Percentiles rank a stretch among this genome's conserved stretches.
Evolutionary conservation across 2,888 invertebrate species (phyloP).

Genomic region (Zaprionus lineosus): DNA sequence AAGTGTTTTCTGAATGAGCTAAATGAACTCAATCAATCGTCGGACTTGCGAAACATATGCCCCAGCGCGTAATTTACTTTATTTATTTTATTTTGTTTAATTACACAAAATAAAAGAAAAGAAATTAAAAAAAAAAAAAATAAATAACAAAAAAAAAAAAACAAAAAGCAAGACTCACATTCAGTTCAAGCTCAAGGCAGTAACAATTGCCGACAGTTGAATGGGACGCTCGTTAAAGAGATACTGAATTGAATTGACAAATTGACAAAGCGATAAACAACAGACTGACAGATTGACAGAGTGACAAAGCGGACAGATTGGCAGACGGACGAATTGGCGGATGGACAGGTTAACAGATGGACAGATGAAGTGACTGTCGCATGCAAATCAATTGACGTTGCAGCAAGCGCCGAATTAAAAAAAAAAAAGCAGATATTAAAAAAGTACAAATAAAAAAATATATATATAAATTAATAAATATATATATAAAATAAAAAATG

Average conservation of each 20-base stretch:
- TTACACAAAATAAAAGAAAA: constrained; percentile 15
- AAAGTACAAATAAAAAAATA: constrained; percentile 10
- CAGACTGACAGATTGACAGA: neutral
- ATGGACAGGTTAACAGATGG: no score
- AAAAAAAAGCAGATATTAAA: no score
- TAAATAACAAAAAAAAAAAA: neutral
- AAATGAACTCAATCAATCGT: constrained; percentile 10
- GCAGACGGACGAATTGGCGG: no score
- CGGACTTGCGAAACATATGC: neutral
- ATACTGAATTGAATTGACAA: constrained; percentile 7
- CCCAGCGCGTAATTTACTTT: neutral
- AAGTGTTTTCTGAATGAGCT: constrained; percentile 23
- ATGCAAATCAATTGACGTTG: constrained; percentile 34
- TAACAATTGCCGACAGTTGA: constrained; percentile 10
- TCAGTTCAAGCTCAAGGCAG: constrained; percentile 46
- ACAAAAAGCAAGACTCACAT: no score
- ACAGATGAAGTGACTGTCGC: constrained; percentile 35
- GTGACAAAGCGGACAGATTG: constrained; percentile 3
- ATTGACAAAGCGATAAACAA: neutral
- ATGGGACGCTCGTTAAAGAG: constrained; percentile 3
- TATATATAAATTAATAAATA: neutral
- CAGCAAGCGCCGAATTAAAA: constrained; percentile 32
- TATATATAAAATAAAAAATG: neutral
- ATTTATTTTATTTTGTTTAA: neutral
- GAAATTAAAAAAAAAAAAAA: neutral